phyloP scores from a whole-genome alignment of 2,888 invertebrate species.

The Beris morrisii region DNA sequence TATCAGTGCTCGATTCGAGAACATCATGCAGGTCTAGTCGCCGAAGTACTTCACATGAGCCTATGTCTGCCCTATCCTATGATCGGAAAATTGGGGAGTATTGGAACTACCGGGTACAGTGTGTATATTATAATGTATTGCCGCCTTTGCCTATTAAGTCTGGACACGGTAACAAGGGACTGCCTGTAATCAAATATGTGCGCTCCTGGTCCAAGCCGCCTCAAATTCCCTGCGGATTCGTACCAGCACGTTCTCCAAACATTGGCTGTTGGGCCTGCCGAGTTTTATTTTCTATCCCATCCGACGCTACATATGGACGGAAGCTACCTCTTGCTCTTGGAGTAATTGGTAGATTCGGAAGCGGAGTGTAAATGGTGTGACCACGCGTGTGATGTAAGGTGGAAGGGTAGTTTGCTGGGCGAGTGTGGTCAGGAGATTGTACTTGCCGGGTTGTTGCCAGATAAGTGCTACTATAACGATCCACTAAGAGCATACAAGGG shows the following conservation, averaged over 20 bases:
- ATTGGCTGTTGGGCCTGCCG: conserved; percentile 16
- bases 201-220: conserved; percentile 18
- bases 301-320: too few species aligned
- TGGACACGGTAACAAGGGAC: conserved; percentile 5
- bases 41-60: too few species aligned
- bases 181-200: conserved; percentile 21
- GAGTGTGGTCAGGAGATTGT: neutral
- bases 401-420: neutral
- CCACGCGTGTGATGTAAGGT: neutral
- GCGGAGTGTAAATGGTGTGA: neutral
- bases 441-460: neutral
- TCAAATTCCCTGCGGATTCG: conserved; percentile 28
- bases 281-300: neutral
- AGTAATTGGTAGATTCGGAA: neutral
- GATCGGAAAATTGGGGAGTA: too few species aligned
- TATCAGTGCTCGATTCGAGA: neutral
- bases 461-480: too few species aligned
- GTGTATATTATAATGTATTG: too few species aligned
- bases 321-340: too few species aligned
- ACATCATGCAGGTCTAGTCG: too few species aligned
- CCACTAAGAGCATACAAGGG: too few species aligned
- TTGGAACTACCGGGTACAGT: too few species aligned
- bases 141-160: conserved; percentile 18
- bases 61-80: too few species aligned
- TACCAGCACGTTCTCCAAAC: conserved; percentile 29